These are phyloP conservation scores for Gambusia affinis DNA, from an alignment of 2,113 vertebrate genomes.

Conservation along the genomic window DNA sequence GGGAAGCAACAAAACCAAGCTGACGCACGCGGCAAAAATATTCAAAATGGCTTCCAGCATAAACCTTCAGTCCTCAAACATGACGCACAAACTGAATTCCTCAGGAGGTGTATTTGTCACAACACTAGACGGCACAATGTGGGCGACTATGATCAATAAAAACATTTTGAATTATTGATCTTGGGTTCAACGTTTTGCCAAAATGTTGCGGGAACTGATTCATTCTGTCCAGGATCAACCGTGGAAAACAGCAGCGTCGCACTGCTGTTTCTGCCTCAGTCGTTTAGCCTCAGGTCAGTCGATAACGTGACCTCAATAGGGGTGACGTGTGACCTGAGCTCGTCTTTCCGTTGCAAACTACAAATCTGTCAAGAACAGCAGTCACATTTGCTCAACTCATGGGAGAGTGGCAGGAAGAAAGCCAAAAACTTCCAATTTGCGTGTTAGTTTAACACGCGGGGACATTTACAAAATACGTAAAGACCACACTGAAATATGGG, in stretches of 20 bases:
- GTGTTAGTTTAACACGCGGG: too few relatives aligned
- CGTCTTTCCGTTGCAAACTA: constrained; percentile 48
- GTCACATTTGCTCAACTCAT: constrained; percentile 29
- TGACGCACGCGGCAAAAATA: not conserved
- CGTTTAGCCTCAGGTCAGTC: constrained; percentile 21
- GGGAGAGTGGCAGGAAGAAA: too few relatives aligned
- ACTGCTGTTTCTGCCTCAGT: constrained; percentile 27
- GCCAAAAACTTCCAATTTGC: too few relatives aligned
- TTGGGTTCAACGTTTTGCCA: not conserved
- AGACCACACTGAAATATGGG: too few relatives aligned
- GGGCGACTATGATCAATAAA: not conserved
- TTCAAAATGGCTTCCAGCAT: not conserved
- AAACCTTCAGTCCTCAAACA: not conserved
- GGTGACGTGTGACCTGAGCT: constrained; percentile 53
- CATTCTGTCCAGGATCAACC: not conserved
- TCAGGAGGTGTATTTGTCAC: not conserved
- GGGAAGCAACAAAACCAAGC: too few relatives aligned
- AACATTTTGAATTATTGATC: not conserved
- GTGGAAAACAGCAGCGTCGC: constrained; percentile 3
- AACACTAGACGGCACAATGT: not conserved
- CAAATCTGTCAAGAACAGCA: constrained; percentile 37
- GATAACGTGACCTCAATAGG: constrained; percentile 51
- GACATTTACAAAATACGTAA: too few relatives aligned
- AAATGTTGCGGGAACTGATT: too few relatives aligned
- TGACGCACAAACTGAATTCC: not conserved